Percentiles rank a stretch among this genome's conserved stretches.
Evolutionary conservation across 64 coral and sea anemone genomes (phyloP).

Genomic region (Platygyra sinensis): DNA sequence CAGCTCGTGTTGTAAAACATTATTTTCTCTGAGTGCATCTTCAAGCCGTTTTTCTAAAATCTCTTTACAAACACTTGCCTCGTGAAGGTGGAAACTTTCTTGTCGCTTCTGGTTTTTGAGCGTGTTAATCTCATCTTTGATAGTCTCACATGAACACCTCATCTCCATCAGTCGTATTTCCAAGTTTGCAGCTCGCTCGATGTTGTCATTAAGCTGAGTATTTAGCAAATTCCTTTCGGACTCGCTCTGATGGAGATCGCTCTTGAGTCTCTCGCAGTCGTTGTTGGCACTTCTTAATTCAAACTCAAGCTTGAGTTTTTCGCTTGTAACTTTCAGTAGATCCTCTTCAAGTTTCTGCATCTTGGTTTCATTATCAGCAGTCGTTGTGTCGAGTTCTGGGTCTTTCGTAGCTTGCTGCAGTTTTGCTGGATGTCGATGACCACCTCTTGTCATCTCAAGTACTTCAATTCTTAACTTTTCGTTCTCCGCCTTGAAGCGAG

Average conservation of each 20-base stretch:
- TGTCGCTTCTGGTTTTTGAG: conserved; percentile 67
- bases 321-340: conserved; percentile 49
- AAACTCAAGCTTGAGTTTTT: conserved; percentile 66
- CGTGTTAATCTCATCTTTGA: conserved; percentile 66
- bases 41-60: conserved; percentile 80
- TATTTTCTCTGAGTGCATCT: conserved; percentile 72
- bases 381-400: not conserved
- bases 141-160: conserved; percentile 73
- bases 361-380: conserved; percentile 31
- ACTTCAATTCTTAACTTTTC: not conserved
- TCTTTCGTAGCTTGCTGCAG: not conserved
- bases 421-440: not conserved
- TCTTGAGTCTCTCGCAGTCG: conserved; percentile 61
- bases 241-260: conserved; percentile 65
- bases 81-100: conserved; percentile 66
- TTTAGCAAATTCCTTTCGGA: conserved; percentile 68
- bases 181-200: conserved; percentile 75
- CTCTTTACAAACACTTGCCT: conserved; percentile 84
- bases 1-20: conserved; percentile 64
- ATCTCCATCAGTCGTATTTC: conserved; percentile 91
- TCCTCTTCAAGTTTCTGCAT: conserved; percentile 61
- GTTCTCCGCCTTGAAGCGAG: not conserved
- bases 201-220: conserved; percentile 79
- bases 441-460: not conserved
- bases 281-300: conserved; percentile 55